Conservation (phyloP, 2,113 vertebrate genomes). For the Peromyscus maniculatus region DNA sequence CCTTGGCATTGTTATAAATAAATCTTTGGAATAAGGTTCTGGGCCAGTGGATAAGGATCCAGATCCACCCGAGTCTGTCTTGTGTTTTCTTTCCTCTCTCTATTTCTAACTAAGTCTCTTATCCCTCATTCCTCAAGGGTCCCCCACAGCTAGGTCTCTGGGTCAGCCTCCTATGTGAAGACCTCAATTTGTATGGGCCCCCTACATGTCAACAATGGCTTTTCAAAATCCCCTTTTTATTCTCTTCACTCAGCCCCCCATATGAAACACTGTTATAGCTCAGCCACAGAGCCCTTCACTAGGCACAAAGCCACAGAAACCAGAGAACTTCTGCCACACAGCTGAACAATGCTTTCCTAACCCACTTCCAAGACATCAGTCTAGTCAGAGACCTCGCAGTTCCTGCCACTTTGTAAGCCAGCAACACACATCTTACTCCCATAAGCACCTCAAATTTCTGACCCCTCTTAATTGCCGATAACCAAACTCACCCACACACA, state of each 20-base stretch:
- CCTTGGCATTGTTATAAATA: too few species aligned
- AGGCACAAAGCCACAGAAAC: background rate
- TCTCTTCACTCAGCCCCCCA: background rate
- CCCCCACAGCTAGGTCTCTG: background rate
- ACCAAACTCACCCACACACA: background rate
- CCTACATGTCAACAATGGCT: background rate
- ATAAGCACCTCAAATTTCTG: background rate
- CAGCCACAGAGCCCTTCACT: background rate
- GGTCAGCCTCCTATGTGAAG: background rate
- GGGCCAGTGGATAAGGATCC: too few species aligned
- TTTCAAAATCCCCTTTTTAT: background rate
- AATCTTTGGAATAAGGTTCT: too few species aligned
- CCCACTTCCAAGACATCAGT: background rate
- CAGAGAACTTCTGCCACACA: background rate
- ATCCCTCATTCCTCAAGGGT: too few species aligned
- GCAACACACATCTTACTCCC: background rate
- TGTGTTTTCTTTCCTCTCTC: too few species aligned
- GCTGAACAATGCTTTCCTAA: background rate
- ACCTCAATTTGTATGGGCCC: background rate
- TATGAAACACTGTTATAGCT: background rate
- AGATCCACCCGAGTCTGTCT: too few species aligned
- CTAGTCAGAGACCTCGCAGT: background rate
- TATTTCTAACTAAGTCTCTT: too few species aligned
- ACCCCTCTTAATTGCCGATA: background rate
- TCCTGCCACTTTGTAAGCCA: background rate